Base-by-base conservation (phyloP, 2,797 vertebrate species). In the Acanthurus tractus region DNA sequence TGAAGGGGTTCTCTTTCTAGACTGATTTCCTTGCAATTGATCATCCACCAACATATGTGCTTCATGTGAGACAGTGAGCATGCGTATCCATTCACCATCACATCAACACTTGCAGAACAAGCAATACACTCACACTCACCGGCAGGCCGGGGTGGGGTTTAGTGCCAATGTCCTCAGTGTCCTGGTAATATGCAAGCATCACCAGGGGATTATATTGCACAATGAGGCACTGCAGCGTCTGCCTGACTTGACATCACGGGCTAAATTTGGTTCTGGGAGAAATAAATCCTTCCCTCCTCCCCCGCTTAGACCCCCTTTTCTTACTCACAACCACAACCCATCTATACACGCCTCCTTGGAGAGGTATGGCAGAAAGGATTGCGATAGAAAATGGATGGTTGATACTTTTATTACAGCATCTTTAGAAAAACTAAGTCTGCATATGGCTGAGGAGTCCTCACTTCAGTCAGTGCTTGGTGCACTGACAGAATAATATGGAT, bases 201-300 rank as follows among this genome's bases (percentile, higher is more conserved):
- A 71, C 74, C 3, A 54, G 78, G 80, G 91, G 94, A 95, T 95
- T 95, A 93, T 90, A 92, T 93, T 93, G 92, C 92, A 93, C 92
- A 91, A 86, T 90, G 90, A 92, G 86, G 82, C 90, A 91, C 89
- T 90, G 92, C 91, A 91, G 92, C 81, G 84, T 93, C 92, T 93
- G 93, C 89, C 90, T 86, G 89, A 88, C 86, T 90, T 92, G 89
- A 95, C 94, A 94, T 93, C 93, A 94, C 69, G 3, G 73, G 91
- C 92, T 94, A 95, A 93, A 95, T 94, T 90, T 95, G 93, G 89
- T 92, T 85, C 78, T 9, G 52, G 74, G 85, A 80, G 88, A 92
- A 94, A 93, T 90, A 92, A 94, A 94, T 92, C 93, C 88, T 79
- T 77, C 81, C 83, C 83, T 69, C 58, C 81, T 50, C 70, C 71